Evolutionary conservation across 2,797 vertebrate genomes (phyloP), one percentile per base, ranked within the genome.

Genomic region (Siniperca obscura): DNA sequence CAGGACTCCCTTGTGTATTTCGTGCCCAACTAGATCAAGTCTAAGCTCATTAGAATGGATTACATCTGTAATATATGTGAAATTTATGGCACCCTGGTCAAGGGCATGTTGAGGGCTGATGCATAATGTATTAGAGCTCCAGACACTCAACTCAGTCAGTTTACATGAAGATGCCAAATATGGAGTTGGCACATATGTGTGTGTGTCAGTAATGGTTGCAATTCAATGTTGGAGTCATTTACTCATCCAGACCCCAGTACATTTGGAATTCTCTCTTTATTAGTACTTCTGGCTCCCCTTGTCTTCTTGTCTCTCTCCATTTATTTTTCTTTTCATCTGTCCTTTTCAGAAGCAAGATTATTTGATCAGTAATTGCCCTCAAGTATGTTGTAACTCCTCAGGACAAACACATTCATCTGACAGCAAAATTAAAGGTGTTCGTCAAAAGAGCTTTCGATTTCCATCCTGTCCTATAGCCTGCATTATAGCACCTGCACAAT

Each of bases 11-110:
- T 8, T 46, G 82, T 80, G 87, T 61, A 73, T 89, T 84, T 68
- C 1, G 16, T 62, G 77, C 68, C 82, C 86, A 89, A 72, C 86
- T 68, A 83, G 83, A 93, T 91, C 84, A 86, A 86, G 85, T 90
- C 76, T 92, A 93, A 94, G 90, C 92, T 94, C 86, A 94, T 94
- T 94, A 95, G 88, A 87, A 92, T 93, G 92, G 92, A 93, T 95
- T 94, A 95, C 93, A 94, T 91, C 90, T 91, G 90, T 94, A 94
- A 94, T 94, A 91, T 93, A 93, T 93, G 90, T 91, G 90, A 82
- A 91, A 90, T 93, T 65, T 90, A 89, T 92, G 91, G 91, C 88
- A 87, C 87, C 80, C 80, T 22, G 89, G 92, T 93, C 94, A 95
- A 94, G 93, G 93, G 89, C 92, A 86, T 60, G 83, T 74, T 81